Conservation (phyloP, 2,113 vertebrate genomes). For the Lasiurus cinereus region DNA sequence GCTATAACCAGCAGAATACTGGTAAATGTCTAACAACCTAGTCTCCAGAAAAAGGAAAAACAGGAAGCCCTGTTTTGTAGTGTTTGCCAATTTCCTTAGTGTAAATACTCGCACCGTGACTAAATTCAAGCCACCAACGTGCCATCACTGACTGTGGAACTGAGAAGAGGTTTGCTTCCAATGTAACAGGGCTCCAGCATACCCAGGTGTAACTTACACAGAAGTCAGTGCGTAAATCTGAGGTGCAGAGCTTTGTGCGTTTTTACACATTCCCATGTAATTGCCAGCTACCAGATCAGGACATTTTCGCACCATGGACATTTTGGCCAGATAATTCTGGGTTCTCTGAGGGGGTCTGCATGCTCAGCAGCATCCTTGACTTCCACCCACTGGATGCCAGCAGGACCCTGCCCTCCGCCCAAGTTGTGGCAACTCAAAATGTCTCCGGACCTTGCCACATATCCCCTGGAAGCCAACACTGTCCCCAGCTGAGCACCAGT, state of each 20-base stretch:
- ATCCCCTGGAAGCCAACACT: background rate
- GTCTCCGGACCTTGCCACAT: background rate
- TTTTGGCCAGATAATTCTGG: fast-evolving
- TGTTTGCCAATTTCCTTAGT: background rate
- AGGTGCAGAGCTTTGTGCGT: background rate
- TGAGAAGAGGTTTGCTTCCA: background rate
- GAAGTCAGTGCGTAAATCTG: fast-evolving
- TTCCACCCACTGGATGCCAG: background rate
- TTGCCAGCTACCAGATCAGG: no score
- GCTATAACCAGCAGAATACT: no score
- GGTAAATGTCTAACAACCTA: background rate
- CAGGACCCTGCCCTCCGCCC: background rate
- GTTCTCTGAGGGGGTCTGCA: background rate
- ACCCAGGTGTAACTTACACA: no score
- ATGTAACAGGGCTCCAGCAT: background rate
- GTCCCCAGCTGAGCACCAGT: background rate
- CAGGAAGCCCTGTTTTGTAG: background rate
- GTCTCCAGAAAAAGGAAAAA: background rate
- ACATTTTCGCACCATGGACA: fast-evolving
- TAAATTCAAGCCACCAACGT: background rate
- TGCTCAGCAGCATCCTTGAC: background rate
- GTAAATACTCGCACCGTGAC: background rate
- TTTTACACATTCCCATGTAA: background rate
- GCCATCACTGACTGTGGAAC: background rate
- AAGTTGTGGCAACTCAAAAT: background rate